phyloP scores from a whole-genome alignment of 2,797 vertebrate genomes.

The Microctenopoma steveboyesi region DNA sequence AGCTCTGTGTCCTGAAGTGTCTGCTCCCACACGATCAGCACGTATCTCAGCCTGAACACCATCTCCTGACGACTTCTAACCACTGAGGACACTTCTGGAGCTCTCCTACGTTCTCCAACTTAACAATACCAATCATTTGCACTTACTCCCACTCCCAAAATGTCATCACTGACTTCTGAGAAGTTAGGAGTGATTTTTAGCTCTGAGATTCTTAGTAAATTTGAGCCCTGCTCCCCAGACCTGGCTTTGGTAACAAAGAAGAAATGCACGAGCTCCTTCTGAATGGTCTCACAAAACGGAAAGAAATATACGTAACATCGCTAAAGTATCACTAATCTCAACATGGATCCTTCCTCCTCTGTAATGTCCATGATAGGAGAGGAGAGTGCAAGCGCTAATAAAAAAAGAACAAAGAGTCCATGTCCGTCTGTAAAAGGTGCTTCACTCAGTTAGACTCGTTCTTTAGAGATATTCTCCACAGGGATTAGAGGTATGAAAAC shows the following conservation, averaged over 20 bases:
- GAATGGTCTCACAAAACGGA: neutral
- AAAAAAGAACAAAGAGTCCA: neutral
- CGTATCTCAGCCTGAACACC: too few relatives aligned
- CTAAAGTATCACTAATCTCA: neutral
- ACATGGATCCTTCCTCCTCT: neutral
- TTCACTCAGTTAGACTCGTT: neutral
- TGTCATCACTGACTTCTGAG: too few relatives aligned
- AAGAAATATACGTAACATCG: neutral
- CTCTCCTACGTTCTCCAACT: too few relatives aligned
- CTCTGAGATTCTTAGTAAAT: too few relatives aligned
- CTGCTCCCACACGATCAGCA: too few relatives aligned
- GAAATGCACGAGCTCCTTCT: neutral
- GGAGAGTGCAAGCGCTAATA: neutral
- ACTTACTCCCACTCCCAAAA: too few relatives aligned
- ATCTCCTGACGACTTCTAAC: too few relatives aligned
- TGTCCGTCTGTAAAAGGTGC: neutral
- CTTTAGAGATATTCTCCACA: conserved; percentile 1
- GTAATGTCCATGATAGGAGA: neutral
- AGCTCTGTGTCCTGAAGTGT: too few relatives aligned
- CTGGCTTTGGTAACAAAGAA: neutral
- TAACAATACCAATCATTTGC: too few relatives aligned
- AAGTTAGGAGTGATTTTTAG: too few relatives aligned
- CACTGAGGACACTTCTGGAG: too few relatives aligned
- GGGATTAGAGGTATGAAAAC: conserved; percentile 42
- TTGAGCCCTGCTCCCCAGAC: neutral